Conservation (phyloP, 2,113 vertebrate genomes). For the Elanoides forficatus region DNA sequence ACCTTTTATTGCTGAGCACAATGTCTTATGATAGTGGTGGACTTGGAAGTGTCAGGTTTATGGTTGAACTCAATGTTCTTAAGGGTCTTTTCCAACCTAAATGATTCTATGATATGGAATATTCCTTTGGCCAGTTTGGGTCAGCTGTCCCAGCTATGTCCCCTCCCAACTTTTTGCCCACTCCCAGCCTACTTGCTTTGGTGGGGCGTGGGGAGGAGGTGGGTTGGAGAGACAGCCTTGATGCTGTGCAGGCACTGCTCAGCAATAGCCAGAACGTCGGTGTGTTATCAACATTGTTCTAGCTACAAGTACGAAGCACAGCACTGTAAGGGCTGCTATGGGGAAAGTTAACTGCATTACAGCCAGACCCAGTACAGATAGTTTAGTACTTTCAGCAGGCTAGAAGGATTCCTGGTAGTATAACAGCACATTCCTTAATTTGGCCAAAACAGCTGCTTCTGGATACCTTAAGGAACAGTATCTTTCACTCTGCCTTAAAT, state of each 20-base stretch:
- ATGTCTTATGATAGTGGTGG: rapidly evolving
- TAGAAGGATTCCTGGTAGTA: not conserved
- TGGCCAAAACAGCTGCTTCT: not conserved
- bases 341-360: not conserved
- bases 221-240: not conserved
- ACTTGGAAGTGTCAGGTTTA: not conserved
- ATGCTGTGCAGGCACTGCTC: not conserved
- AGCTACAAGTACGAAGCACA: not conserved
- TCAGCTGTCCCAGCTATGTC: not conserved
- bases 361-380: not conserved
- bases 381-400: not conserved
- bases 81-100: not conserved
- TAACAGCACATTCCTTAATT: not conserved
- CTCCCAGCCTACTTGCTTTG: not conserved
- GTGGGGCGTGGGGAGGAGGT: rapidly evolving
- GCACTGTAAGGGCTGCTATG: not conserved
- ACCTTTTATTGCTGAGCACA: not conserved
- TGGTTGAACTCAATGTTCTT: not conserved
- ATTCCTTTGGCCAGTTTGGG: not conserved
- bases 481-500: not conserved
- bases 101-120: not conserved
- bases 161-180: not conserved
- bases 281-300: not conserved
- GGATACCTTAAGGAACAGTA: not conserved
- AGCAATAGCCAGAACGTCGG: rapidly evolving